A percentile compares a stretch with the other conserved stretches of the same genome.
phyloP scores from a whole-genome alignment of 35 echinoderm and acorn worm genomes.

The Patiria miniata region DNA sequence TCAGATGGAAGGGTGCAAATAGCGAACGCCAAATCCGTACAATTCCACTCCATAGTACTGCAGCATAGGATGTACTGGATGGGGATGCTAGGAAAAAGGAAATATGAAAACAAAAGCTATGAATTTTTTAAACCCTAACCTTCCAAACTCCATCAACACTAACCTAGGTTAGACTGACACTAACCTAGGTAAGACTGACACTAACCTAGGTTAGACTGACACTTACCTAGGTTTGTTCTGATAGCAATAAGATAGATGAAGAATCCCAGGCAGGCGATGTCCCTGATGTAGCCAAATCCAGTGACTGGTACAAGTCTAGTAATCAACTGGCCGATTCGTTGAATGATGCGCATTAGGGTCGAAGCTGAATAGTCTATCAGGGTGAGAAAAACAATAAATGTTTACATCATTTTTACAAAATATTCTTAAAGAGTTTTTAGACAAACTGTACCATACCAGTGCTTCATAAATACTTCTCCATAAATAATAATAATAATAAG shows the following conservation, averaged over 20 bases:
- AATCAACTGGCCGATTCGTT: neutral
- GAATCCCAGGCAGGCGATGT: neutral
- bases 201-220: neutral
- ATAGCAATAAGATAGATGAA: conserved; percentile 10
- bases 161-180: neutral
- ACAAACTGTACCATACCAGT: too few species aligned
- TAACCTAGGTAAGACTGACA: neutral
- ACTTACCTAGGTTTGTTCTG: neutral
- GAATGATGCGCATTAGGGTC: neutral
- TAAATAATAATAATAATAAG: too few species aligned
- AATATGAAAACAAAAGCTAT: neutral
- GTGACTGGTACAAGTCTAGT: neutral
- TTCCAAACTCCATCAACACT: neutral
- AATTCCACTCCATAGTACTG: conserved; percentile 47
- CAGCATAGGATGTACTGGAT: conserved; percentile 45
- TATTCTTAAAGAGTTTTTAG: too few species aligned
- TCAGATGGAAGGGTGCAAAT: conserved; percentile 66
- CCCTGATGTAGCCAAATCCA: neutral
- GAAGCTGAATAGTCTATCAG: neutral
- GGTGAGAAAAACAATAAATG: too few species aligned
- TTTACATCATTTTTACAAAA: too few species aligned
- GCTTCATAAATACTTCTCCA: too few species aligned
- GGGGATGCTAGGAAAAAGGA: conserved; percentile 41
- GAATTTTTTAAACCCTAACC: neutral
- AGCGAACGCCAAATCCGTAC: conserved; percentile 48